Evolutionary conservation across 1,140 invertebrate species (phyloP).

Genomic region (Triops cancriformis): DNA sequence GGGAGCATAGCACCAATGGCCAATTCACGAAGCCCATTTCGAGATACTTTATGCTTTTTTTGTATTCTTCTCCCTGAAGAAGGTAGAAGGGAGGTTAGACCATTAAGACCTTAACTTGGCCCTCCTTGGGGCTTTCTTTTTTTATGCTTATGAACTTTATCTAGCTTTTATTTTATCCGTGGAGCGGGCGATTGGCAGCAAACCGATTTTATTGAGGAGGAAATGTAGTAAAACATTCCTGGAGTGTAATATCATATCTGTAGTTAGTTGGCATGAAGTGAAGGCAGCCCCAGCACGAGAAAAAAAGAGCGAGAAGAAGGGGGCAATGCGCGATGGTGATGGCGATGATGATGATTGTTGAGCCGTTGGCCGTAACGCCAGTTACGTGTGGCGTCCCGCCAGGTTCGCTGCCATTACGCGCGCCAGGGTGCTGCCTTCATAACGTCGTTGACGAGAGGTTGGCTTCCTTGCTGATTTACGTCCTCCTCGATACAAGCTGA

Average conservation of each 20-base stretch:
- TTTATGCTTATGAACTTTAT: neutral
- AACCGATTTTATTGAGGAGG: neutral
- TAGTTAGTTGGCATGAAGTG: neutral
- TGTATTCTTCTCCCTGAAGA: neutral
- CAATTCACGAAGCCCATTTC: neutral
- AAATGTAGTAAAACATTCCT: neutral
- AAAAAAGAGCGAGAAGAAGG: neutral
- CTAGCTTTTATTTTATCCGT: no score
- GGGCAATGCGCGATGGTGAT: no score
- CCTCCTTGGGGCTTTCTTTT: neutral
- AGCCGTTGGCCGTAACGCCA: neutral
- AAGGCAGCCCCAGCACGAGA: neutral
- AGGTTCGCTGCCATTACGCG: conserved; percentile 6
- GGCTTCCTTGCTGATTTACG: neutral
- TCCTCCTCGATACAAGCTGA: neutral
- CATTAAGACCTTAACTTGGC: conserved; percentile 10
- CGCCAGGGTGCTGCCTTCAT: conserved; percentile 4
- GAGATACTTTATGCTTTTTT: neutral
- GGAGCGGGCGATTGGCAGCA: neutral
- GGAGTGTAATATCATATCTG: conserved; percentile 10
- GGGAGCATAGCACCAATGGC: neutral
- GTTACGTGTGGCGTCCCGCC: conserved; percentile 8
- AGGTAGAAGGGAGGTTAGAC: neutral
- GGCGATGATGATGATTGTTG: conserved; percentile 1
- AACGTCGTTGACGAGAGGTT: conserved; percentile 6